Evolutionary conservation across 2,113 vertebrate genomes (phyloP), one percentile per base, ranked within the genome.

Genomic region (Oryzias melastigma): DNA sequence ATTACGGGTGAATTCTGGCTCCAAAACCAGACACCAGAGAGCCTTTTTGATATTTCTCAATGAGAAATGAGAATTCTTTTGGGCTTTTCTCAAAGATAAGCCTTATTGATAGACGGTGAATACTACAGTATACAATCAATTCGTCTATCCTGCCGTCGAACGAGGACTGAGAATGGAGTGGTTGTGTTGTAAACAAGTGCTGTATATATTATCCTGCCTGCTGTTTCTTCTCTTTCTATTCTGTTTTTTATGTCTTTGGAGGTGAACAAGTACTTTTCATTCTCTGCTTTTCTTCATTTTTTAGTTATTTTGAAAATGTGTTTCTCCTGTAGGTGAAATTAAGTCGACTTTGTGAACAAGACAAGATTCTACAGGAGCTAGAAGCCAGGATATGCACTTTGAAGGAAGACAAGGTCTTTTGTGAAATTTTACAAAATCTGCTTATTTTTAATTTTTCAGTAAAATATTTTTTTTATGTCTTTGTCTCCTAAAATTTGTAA

Each of bases 261-360:
- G 43, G 14, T 40, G 16, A 8, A 14, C 35, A 35, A n/a, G 0
- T 47, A 18, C 41, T 44, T 60, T 5, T 7, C 41, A 40, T 56
- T 8, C 25, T 45, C 14, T 58, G 5, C 61, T 62, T 29, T 52
- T 18, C 24, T 65, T 14, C 8, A 8, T 44, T 50, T 35, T 52
- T 52, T 4, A n/a, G 16, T 61, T n/a, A 55, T 47, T 58, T 7
- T 47, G 19, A 48, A 7, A 40, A 14, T 68, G 20, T 73, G 14
- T 62, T 72, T 71, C 52, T 53, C 27, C 52, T 84, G 13, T 45
- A 99, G 97, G 95, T 98, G 69, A 98, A 98, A 78, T 83, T 99
- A 76, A 98, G 96, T 16, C 42, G 96, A 83, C 91, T 99, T 62
- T 99, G 97, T 78, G 97, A 98, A 89, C 96, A 98, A 85, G 97